Evolutionary conservation across 2,888 invertebrate species (phyloP).

Genomic region (Selenia dentaria): DNA sequence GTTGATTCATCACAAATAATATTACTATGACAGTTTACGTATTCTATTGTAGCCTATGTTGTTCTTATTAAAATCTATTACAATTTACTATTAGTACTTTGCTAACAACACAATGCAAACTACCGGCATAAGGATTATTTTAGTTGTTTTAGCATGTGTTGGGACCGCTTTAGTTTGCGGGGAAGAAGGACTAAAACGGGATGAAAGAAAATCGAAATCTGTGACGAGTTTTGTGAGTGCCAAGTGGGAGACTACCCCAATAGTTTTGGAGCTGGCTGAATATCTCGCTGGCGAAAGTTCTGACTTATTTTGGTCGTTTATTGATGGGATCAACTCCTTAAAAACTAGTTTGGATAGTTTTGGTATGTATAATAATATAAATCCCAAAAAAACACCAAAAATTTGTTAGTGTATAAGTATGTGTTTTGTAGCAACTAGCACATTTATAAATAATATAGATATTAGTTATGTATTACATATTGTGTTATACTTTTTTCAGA

Average conservation of each 20-base stretch:
- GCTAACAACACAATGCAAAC: slow-evolving; percentile 51
- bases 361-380: slow-evolving; percentile 70
- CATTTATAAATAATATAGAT: no score
- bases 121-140: slow-evolving; percentile 61
- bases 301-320: slow-evolving; percentile 92
- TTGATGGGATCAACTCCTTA: slow-evolving; percentile 87
- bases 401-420: no score
- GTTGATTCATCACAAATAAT: no score
- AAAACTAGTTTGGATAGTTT: slow-evolving; percentile 85
- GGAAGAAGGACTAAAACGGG: slow-evolving; percentile 54
- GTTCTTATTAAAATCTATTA: no score
- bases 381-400: no score
- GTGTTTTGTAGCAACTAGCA: no score
- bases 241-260: slow-evolving; percentile 97
- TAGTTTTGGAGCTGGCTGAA: slow-evolving; percentile 95
- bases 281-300: slow-evolving; percentile 92
- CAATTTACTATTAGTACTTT: no score
- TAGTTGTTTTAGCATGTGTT: slow-evolving; percentile 56
- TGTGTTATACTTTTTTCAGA: slow-evolving; percentile 84
- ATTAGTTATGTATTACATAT: no score
- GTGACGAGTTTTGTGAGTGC: slow-evolving; percentile 95
- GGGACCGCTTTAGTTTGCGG: slow-evolving; percentile 48
- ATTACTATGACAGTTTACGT: no score
- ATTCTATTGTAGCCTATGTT: no score
- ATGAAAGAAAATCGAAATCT: slow-evolving; percentile 88